Conservation (phyloP, 2,113 vertebrate genomes). For the Hiodon tergisus region DNA sequence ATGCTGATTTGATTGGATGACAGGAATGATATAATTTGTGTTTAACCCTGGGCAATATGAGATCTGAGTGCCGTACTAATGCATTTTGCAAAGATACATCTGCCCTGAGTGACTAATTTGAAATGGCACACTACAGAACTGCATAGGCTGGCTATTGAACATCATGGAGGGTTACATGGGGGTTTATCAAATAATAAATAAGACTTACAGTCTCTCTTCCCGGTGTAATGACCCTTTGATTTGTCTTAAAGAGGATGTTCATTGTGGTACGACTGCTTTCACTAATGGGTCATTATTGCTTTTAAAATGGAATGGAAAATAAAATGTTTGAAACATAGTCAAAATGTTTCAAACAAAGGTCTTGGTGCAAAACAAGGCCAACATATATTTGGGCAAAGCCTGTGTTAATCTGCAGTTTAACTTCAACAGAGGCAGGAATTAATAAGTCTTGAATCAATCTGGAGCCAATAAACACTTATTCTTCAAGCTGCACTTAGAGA, state of each 20-base stretch:
- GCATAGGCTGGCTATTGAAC: conserved; percentile 52
- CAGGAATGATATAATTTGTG: conserved; percentile 72
- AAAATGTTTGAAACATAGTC: conserved; percentile 31
- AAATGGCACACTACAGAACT: conserved; percentile 48
- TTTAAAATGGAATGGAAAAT: conserved; percentile 34
- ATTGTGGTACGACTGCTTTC: conserved; percentile 15
- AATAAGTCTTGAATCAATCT: background rate
- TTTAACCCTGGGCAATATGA: conserved; percentile 62
- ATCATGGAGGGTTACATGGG: conserved; percentile 55
- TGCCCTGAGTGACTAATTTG: conserved; percentile 62
- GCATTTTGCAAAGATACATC: conserved; percentile 54
- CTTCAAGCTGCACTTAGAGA: background rate
- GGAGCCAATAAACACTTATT: conserved; percentile 1
- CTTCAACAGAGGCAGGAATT: background rate
- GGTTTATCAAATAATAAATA: conserved; percentile 60
- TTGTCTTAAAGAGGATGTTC: conserved; percentile 26
- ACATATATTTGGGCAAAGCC: no score
- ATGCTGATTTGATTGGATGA: conserved; percentile 72
- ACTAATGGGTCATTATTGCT: conserved; percentile 37
- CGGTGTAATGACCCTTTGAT: conserved; percentile 39
- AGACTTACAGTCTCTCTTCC: conserved; percentile 49
- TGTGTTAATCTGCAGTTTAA: background rate
- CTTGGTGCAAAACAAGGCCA: background rate
- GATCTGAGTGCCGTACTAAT: conserved; percentile 51
- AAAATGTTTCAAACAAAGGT: conserved; percentile 30